Evolutionary conservation across 2,888 invertebrate species (phyloP).

Genomic region (Xylophagus ater): DNA sequence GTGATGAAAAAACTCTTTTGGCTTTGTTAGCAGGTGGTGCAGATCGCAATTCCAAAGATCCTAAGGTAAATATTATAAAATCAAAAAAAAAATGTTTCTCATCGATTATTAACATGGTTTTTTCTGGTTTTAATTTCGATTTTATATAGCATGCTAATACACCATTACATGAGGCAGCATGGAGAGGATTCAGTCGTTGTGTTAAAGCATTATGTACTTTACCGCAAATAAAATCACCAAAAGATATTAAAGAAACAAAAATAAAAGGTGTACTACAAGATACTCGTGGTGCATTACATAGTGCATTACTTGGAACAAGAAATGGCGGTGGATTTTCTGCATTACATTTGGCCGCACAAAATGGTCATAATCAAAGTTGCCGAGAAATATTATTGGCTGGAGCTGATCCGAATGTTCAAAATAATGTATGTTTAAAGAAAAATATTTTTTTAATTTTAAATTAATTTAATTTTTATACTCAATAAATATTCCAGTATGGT

Average conservation of each 20-base stretch:
- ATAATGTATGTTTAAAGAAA: constrained; percentile 54
- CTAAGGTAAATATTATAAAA: constrained; percentile 17
- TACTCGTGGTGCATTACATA: constrained; percentile 44
- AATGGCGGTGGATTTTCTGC: constrained; percentile 85
- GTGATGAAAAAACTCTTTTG: constrained; percentile 29
- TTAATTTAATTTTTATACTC: background rate
- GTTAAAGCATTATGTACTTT: constrained; percentile 53
- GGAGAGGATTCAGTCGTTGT: constrained; percentile 85
- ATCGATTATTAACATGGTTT: background rate
- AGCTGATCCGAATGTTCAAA: constrained; percentile 78
- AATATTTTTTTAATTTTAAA: background rate
- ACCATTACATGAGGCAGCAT: constrained; percentile 86
- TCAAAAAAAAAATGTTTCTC: background rate
- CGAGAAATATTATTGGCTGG: constrained; percentile 78
- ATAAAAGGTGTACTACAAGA: constrained; percentile 26
- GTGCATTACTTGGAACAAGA: constrained; percentile 50
- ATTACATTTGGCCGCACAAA: constrained; percentile 91
- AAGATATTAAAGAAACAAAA: constrained; percentile 24
- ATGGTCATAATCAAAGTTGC: constrained; percentile 92
- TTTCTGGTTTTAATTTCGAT: background rate
- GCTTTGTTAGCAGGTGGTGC: constrained; percentile 26
- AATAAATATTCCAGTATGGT: constrained; percentile 60
- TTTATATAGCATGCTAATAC: constrained; percentile 76
- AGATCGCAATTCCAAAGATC: constrained; percentile 32
- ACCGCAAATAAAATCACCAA: constrained; percentile 20